These are phyloP conservation scores for Porites rus DNA, from an alignment of 92 coral and sea anemone species.

Conservation along the genomic window DNA sequence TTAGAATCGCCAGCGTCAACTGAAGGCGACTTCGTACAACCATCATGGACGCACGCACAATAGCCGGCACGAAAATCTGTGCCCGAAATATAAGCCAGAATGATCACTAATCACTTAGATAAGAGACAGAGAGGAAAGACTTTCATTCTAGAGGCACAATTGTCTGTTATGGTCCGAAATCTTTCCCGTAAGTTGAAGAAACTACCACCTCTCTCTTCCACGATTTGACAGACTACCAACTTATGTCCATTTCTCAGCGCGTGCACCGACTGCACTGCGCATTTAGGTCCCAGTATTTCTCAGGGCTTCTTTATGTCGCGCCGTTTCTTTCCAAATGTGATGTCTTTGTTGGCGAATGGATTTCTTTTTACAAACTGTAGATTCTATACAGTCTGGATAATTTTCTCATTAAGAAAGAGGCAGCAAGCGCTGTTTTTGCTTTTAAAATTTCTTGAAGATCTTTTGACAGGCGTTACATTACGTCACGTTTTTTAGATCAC, in stretches of 20 bases:
- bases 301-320: neutral
- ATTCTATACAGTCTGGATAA: neutral
- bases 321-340: neutral
- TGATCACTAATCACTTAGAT: neutral
- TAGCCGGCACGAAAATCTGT: neutral
- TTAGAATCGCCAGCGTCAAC: slow-evolving; percentile 89
- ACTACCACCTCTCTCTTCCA: neutral
- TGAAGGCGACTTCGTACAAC: slow-evolving; percentile 54
- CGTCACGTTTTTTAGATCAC: neutral
- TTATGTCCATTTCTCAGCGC: neutral
- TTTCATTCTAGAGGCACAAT: neutral
- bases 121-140: neutral
- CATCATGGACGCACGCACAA: neutral
- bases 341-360: neutral
- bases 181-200: too few species aligned
- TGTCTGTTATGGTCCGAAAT: neutral
- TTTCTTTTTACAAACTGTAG: neutral
- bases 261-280: neutral
- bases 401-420: neutral
- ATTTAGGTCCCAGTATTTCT: slow-evolving; percentile 22
- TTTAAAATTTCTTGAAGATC: neutral
- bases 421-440: neutral
- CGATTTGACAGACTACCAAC: too few species aligned
- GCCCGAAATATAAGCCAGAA: neutral
- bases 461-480: neutral